phyloP scores from a whole-genome alignment of 2,113 vertebrate species.

The Orthonyx spaldingii region DNA sequence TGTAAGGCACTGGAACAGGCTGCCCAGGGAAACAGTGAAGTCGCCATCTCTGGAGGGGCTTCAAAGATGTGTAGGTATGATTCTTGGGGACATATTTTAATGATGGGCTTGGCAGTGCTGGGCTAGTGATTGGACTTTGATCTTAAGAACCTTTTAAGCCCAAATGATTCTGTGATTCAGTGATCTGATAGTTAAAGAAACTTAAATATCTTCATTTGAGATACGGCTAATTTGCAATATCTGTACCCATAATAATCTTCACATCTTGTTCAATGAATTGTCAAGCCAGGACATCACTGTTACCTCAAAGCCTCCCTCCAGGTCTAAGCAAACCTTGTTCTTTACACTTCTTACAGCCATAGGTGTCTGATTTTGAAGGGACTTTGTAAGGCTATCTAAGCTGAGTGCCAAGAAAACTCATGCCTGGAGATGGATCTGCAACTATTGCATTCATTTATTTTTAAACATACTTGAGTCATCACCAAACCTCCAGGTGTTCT shows the following conservation, averaged over 20 bases:
- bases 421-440: not conserved
- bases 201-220: not conserved
- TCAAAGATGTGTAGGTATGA: not conserved
- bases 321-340: not conserved
- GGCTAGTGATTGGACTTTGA: not conserved
- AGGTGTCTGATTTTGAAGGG: not conserved
- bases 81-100: not conserved
- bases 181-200: not conserved
- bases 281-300: not conserved
- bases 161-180: not conserved
- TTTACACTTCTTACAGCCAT: not conserved
- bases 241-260: not conserved
- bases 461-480: constrained; percentile 21
- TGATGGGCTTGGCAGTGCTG: not conserved
- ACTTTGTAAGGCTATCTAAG: not conserved
- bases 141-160: not conserved
- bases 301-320: not conserved
- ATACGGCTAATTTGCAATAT: not conserved
- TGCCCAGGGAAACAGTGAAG: not conserved
- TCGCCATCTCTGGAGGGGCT: not conserved
- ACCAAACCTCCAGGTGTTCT: not conserved
- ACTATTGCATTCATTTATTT: constrained; percentile 47
- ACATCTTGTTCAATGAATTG: not conserved
- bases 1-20: not conserved
- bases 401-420: not conserved